Evolutionary conservation across 2,888 invertebrate species (phyloP).

Genomic region (Sinodicranocentrus sp.): DNA sequence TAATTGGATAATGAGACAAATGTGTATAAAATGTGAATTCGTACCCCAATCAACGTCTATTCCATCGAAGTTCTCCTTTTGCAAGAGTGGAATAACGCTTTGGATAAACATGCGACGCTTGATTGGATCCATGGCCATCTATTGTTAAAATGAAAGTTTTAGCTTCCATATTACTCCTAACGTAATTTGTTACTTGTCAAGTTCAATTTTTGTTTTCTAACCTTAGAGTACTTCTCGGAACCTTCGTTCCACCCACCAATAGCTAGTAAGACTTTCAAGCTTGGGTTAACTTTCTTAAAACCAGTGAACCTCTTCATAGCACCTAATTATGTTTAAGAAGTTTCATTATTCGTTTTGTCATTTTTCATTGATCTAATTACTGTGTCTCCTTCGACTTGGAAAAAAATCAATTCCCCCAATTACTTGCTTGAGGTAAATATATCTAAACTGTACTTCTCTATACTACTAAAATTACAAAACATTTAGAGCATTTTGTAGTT

Average conservation of each 20-base stretch:
- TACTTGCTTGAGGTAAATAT: no score
- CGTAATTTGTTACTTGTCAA: neutral
- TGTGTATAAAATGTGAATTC: neutral
- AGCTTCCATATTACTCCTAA: neutral
- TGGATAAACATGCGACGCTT: slow-evolving; percentile 81
- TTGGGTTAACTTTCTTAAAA: slow-evolving; percentile 77
- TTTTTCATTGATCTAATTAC: no score
- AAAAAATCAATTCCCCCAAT: no score
- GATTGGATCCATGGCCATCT: slow-evolving; percentile 79
- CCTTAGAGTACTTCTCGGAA: slow-evolving; percentile 82
- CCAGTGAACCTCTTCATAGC: slow-evolving; percentile 78
- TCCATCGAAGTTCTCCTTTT: slow-evolving; percentile 84
- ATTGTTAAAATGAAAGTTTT: slow-evolving; percentile 25
- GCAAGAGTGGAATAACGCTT: slow-evolving; percentile 81
- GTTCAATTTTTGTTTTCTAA: slow-evolving; percentile 74
- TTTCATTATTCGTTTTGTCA: neutral
- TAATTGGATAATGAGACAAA: neutral
- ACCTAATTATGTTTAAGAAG: neutral
- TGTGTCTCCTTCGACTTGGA: no score
- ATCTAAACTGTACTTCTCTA: no score
- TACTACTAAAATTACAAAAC: no score
- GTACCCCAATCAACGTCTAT: slow-evolving; percentile 85
- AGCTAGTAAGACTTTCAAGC: slow-evolving; percentile 78
- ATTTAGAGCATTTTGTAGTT: no score
- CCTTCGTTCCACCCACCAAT: slow-evolving; percentile 81